Percentiles rank a stretch among this genome's conserved stretches.
Evolutionary conservation across 2,888 invertebrate genomes (phyloP).

Genomic region (Drosophila rubida): DNA sequence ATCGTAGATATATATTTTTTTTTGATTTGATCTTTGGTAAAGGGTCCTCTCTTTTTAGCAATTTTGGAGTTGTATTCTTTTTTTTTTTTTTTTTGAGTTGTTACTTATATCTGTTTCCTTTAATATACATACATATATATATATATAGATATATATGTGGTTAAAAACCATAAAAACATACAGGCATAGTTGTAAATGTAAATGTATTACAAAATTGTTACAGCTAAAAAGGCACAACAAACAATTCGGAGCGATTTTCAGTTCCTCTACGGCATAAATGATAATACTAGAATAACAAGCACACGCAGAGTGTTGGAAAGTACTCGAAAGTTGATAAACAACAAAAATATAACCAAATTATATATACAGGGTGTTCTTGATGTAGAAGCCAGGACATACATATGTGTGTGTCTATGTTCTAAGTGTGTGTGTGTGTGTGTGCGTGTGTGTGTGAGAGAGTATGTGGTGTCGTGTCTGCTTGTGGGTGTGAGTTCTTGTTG

Average conservation of each 20-base stretch:
- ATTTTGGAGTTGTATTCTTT: conserved; percentile 41
- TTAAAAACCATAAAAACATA: conserved; percentile 50
- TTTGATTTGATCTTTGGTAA: conserved; percentile 47
- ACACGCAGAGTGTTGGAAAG: conserved; percentile 64
- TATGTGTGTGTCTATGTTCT: conserved; percentile 26
- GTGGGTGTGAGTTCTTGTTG: conserved; percentile 21
- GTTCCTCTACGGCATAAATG: conserved; percentile 45
- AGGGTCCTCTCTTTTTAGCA: conserved; percentile 77
- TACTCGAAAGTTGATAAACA: conserved; percentile 39
- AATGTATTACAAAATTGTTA: conserved; percentile 50
- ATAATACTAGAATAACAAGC: conserved; percentile 55
- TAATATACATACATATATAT: conserved; percentile 43
- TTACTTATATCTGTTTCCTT: conserved; percentile 56
- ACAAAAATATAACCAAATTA: conserved; percentile 44
- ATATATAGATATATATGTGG: conserved; percentile 29
- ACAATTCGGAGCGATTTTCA: conserved; percentile 51
- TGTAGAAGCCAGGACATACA: conserved; percentile 44
- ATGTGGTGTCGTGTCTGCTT: conserved; percentile 12
- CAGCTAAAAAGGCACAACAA: conserved; percentile 69
- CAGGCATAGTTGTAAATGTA: conserved; percentile 61
- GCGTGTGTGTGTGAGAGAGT: conserved; percentile 8
- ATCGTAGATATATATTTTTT: conserved; percentile 44
- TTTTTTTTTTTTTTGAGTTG: conserved; percentile 31
- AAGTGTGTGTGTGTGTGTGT: background rate
- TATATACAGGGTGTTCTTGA: conserved; percentile 34